A percentile compares a stretch with the other conserved stretches of the same genome.
Conservation (phyloP, 1,140 invertebrate species). For the Trichogramma pretiosum region DNA sequence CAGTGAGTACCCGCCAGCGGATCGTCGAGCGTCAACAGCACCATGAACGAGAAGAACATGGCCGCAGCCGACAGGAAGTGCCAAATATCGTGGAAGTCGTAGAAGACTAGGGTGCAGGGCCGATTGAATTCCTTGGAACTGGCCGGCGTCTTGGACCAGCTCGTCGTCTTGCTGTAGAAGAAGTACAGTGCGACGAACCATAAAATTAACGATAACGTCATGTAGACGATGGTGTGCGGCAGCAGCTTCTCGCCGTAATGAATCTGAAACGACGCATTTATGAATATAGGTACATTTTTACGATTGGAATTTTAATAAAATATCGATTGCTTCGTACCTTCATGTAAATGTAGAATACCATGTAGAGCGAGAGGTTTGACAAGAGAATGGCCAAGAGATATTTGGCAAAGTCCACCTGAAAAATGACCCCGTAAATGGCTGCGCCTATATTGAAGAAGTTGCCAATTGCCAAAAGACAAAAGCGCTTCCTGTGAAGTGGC, state of each 20-base stretch:
- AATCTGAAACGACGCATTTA: conserved; percentile 50
- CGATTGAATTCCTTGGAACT: conserved; percentile 68
- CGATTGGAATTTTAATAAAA: conserved; percentile 5
- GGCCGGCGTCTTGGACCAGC: conserved; percentile 74
- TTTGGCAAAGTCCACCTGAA: conserved; percentile 70
- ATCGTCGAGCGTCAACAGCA: conserved; percentile 72
- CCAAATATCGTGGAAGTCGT: conserved; percentile 85
- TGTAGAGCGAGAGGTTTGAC: conserved; percentile 75
- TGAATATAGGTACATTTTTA: conserved; percentile 14
- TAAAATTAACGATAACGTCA: conserved; percentile 53
- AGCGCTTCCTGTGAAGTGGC: conserved; percentile 41
- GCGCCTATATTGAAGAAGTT: conserved; percentile 70
- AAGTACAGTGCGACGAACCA: conserved; percentile 67
- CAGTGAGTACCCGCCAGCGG: conserved; percentile 58
- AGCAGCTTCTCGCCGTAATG: conserved; percentile 60
- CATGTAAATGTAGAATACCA: conserved; percentile 76
- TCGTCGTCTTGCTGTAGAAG: conserved; percentile 69
- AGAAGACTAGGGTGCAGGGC: conserved; percentile 68
- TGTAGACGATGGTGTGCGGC: conserved; percentile 54
- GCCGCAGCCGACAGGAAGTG: conserved; percentile 80
- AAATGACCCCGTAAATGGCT: conserved; percentile 57
- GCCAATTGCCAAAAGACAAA: conserved; percentile 52
- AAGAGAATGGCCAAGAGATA: conserved; percentile 76
- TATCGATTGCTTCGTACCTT: conserved; percentile 52
- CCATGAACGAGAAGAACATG: conserved; percentile 83